Percentiles rank a stretch among this genome's conserved stretches.
phyloP scores from a whole-genome alignment of 2,888 invertebrate genomes.

The Drosophila setosimentum region DNA sequence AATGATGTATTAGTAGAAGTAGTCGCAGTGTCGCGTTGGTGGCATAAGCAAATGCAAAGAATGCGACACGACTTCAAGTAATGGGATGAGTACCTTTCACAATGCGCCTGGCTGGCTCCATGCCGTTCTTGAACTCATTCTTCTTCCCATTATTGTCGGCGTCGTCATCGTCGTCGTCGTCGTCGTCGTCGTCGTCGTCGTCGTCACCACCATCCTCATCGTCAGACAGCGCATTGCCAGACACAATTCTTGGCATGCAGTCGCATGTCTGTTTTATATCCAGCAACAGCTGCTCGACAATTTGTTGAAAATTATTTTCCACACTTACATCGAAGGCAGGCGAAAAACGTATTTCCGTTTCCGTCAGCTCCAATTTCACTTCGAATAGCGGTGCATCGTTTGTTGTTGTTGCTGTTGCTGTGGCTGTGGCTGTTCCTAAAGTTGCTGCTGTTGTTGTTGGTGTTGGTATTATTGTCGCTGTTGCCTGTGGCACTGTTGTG shows the following conservation, averaged over 20 bases:
- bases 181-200: slow-evolving; percentile 24
- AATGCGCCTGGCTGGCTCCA: slow-evolving; percentile 2
- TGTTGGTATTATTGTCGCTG: slow-evolving; percentile 35
- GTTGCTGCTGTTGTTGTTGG: slow-evolving; percentile 29
- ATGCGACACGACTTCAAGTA: slow-evolving; percentile 23
- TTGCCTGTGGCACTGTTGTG: slow-evolving; percentile 57
- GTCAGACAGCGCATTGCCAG: slow-evolving; percentile 85
- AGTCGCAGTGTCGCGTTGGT: slow-evolving; percentile 1
- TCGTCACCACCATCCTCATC: slow-evolving; percentile 47
- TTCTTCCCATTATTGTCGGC: slow-evolving; percentile 25
- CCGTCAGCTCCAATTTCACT: slow-evolving; percentile 90
- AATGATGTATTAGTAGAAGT: slow-evolving; percentile 5
- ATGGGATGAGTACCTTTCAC: slow-evolving; percentile 37
- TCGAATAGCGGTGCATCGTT: slow-evolving; percentile 89
- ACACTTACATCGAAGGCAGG: slow-evolving; percentile 91
- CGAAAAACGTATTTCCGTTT: slow-evolving; percentile 89
- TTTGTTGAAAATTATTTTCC: slow-evolving; percentile 89
- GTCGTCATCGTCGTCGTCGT: slow-evolving; percentile 16
- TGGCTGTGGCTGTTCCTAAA: slow-evolving; percentile 27
- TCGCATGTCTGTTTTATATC: slow-evolving; percentile 92
- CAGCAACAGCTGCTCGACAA: slow-evolving; percentile 90
- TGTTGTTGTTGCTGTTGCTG: slow-evolving; percentile 29
- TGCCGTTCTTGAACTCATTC: slow-evolving; percentile 20
- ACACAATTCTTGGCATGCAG: slow-evolving; percentile 89
- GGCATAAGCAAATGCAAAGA: slow-evolving; percentile 30